Base-by-base conservation (phyloP, 1,140 invertebrate species). In the Mamestra configurata region DNA sequence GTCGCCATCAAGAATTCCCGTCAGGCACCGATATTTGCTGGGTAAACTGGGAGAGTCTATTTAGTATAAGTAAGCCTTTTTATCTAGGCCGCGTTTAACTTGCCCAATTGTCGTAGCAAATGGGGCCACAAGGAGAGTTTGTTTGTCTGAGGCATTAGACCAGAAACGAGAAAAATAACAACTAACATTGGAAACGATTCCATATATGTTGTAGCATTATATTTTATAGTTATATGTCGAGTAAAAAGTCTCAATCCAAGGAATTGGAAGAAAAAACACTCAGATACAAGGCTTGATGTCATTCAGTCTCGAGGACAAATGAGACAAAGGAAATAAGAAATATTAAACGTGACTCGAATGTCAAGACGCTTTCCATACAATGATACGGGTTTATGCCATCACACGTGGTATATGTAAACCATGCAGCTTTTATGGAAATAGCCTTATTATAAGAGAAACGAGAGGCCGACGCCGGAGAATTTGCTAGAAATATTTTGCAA, bases 291-390 rank as follows among this genome's bases (percentile, higher is more conserved):
- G 77, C 82, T 90, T 92, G 89, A 92, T 90, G 87, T 87, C 84
- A 91, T 94, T 92, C 86, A 85, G 88, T 89, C 84, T 92, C 82
- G 90, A 87, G 90, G 87, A 93, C 90, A 93, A 93, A 94, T 94
- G 93, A 94, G 90, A 89, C 91, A 89, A 92, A 93, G 90, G 90
- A 93, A 93, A 94, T 94, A 94, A 93, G 92, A 94, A 94, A 94
- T 94, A 93, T 93, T 92, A 93, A 90, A 94, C 93, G 93, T 94
- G 93, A 93, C 92, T 88, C 43, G 90, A 93, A 93, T 91, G 85
- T 92, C 84, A 90, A 92, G 89, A 88, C 80, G 83, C 82, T 90
- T 89, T 87, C 90, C 88, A 92, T 92, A 89, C 87, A 82, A 87
- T 87, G 85, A 88, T 86, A 90, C 85, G 84, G 84, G 84, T 88